These are phyloP conservation scores for Parotia lawesii DNA, from an alignment of 2,113 vertebrate genomes.

Conservation along the genomic window DNA sequence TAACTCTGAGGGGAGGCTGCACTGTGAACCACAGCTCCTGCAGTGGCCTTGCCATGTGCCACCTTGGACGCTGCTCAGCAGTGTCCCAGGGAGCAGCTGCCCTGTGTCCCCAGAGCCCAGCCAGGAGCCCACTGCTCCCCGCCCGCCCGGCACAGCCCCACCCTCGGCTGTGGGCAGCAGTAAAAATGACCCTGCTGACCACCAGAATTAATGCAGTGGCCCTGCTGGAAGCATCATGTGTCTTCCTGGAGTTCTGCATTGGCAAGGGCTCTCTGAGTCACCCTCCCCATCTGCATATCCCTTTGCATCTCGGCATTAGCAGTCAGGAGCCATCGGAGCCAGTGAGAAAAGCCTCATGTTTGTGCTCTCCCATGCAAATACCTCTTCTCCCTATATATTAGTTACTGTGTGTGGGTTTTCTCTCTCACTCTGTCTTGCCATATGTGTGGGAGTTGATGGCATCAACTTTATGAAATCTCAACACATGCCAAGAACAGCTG, in stretches of 20 bases:
- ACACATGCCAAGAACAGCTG: constrained; percentile 74
- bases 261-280: constrained; percentile 25
- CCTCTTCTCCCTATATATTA: constrained; percentile 64
- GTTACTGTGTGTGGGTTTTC: constrained; percentile 55
- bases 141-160: neutral
- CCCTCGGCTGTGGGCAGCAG: neutral
- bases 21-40: neutral
- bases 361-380: constrained; percentile 58
- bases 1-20: neutral
- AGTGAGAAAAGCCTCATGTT: constrained; percentile 12
- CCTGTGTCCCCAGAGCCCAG: neutral
- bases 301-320: constrained; percentile 14
- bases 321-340: neutral
- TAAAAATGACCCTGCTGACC: neutral
- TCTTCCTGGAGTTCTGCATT: neutral
- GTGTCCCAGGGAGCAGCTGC: neutral
- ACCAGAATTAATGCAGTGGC: neutral
- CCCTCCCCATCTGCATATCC: neutral
- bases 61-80: neutral
- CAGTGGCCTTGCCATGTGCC: neutral
- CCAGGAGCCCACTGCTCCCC: neutral
- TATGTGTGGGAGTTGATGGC: constrained; percentile 77
- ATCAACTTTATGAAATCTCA: constrained; percentile 72
- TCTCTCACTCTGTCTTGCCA: constrained; percentile 66
- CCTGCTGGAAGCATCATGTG: neutral